Percentiles rank a stretch among this genome's conserved stretches.
Conservation (phyloP, 2,797 vertebrate species). For the Micromesistius poutassou region DNA sequence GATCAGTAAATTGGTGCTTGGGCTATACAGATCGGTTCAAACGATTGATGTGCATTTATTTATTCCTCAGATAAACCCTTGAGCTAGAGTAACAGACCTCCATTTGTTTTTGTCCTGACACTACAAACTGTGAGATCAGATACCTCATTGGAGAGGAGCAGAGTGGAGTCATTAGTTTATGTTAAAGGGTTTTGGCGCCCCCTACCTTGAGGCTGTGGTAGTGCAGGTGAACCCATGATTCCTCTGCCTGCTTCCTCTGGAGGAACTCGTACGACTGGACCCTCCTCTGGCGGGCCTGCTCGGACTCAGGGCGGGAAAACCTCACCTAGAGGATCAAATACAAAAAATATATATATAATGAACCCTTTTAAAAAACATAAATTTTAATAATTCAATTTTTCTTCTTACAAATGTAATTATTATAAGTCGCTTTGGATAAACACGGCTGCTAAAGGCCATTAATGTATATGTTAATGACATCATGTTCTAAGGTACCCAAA, state of each 20-base stretch:
- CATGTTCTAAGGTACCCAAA: too few relatives aligned
- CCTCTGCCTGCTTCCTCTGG: conserved; percentile 96
- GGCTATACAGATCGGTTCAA: neutral
- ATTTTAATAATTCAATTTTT: too few relatives aligned
- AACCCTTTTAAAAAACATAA: neutral
- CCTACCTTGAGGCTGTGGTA: conserved; percentile 84
- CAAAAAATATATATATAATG: rapidly evolving
- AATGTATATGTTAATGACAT: too few relatives aligned
- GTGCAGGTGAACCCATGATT: conserved; percentile 91
- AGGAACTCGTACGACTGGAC: conserved; percentile 96
- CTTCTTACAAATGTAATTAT: too few relatives aligned
- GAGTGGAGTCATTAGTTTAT: neutral
- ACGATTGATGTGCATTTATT: neutral
- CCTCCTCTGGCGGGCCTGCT: conserved; percentile 92
- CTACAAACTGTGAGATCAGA: neutral
- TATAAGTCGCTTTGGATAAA: too few relatives aligned
- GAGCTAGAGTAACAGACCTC: neutral
- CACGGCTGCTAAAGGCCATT: too few relatives aligned
- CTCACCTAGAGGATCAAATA: conserved; percentile 74
- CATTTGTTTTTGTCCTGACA: neutral
- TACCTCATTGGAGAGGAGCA: neutral
- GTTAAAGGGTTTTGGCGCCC: neutral
- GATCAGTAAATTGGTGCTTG: neutral
- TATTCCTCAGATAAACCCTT: neutral
- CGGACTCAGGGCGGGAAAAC: conserved; percentile 91